Percentiles rank a stretch among this genome's conserved stretches.
phyloP scores from a whole-genome alignment of 2,113 vertebrate genomes.

The Oxygymnocypris stewartii region DNA sequence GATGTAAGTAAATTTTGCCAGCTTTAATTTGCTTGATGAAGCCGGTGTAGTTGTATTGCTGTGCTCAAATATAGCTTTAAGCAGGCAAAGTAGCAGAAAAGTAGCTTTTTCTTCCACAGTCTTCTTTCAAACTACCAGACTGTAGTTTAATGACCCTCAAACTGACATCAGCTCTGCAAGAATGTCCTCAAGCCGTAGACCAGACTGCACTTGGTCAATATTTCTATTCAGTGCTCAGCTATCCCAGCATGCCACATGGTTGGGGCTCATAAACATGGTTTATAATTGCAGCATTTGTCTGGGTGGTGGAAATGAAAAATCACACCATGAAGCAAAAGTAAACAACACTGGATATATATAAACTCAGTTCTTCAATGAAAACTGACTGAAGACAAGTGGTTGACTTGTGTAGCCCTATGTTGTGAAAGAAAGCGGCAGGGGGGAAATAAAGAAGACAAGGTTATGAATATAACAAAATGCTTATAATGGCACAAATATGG shows the following conservation, averaged over 20 bases:
- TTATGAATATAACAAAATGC: slow-evolving; percentile 17
- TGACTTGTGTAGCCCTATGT: slow-evolving; percentile 35
- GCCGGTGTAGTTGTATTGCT: slow-evolving; percentile 16
- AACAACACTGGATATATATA: slow-evolving; percentile 26
- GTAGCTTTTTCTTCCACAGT: slow-evolving; percentile 23
- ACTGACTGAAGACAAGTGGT: slow-evolving; percentile 16
- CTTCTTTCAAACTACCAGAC: slow-evolving; percentile 23
- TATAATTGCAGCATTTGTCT: slow-evolving; percentile 54
- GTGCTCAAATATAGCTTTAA: slow-evolving; percentile 8
- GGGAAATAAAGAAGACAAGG: slow-evolving; percentile 9
- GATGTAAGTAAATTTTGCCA: slow-evolving; percentile 26
- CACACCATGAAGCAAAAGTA: slow-evolving; percentile 39
- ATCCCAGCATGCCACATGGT: slow-evolving; percentile 40
- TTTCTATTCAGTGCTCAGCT: slow-evolving; percentile 38
- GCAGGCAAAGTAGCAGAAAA: slow-evolving; percentile 35
- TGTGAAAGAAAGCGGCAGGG: slow-evolving; percentile 3
- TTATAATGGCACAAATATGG: slow-evolving; percentile 8
- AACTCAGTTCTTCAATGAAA: neutral
- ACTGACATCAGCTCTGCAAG: slow-evolving; percentile 27
- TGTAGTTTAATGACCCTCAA: slow-evolving; percentile 19
- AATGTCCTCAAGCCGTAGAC: slow-evolving; percentile 17
- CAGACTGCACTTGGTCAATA: slow-evolving; percentile 29
- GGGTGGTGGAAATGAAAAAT: slow-evolving; percentile 43
- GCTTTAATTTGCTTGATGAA: slow-evolving; percentile 39
- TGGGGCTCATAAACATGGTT: slow-evolving; percentile 40